Base-by-base conservation (phyloP, 2,888 invertebrate genomes). In the Oscheius sp. region DNA sequence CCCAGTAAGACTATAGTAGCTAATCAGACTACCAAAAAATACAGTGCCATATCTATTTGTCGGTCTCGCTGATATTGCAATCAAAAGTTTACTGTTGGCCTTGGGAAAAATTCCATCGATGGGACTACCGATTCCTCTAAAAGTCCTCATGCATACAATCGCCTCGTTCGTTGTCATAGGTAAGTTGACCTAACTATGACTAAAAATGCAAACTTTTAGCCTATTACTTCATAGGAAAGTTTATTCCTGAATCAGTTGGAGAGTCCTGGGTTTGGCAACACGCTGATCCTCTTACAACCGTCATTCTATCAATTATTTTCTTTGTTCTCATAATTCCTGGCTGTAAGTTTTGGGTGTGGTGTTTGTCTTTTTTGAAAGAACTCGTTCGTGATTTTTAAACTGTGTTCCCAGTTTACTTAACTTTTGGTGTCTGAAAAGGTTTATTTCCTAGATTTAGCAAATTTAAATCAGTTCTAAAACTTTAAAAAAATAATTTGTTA, bases 281-380 rank as follows among this genome's bases (percentile, higher is more conserved):
- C 25, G 27, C 27, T 46, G 68, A 68, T 23, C 68, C 68, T 3
- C 12, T 58, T 4, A 31, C 50, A 12, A 39, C 68, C 3, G 46
- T 68, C 4, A 17, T 58, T 2, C 34, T 58, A 39, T 34, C 48
- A 6, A 4, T 61, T 1, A 3, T 33, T 8, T 68, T 48, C 37
- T 46, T 61, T 5, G 50, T 25, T 4, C 37, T 68, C 27, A 68
- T 68, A 34, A 29, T 46, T 8, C 58, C 58, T 12, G 61, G 48
- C 3, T 68, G 68, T 68, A 29, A 68, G 68, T 34, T 45, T 29
- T 25, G n/a, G n/a, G n/a, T n/a, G n/a, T n/a, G n/a, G n/a, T n/a
- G n/a, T n/a, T n/a, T n/a, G n/a, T n/a, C n/a, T n/a, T n/a, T n/a
- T n/a, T n/a, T n/a, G n/a, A n/a, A n/a, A n/a, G n/a, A n/a, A n/a